These are phyloP conservation scores for Phlogophora meticulosa DNA, from an alignment of 2,888 invertebrate genomes.

Conservation along the genomic window DNA sequence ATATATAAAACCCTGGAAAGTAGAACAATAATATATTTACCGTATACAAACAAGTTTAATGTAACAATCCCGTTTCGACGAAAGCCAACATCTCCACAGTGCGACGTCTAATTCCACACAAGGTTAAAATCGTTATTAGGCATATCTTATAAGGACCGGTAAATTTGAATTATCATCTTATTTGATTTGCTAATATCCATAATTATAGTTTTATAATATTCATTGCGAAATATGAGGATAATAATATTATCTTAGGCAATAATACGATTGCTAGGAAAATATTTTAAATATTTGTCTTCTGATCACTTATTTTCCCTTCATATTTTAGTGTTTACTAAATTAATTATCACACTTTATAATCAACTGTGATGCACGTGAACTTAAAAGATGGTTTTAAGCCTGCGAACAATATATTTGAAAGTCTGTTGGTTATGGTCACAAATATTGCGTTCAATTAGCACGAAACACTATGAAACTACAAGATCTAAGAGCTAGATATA, in stretches of 20 bases:
- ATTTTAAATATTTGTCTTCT: constrained; percentile 18
- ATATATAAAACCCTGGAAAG: constrained; percentile 91
- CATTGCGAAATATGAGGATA: constrained; percentile 39
- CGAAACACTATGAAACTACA: background rate
- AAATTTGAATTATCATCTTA: constrained; percentile 27
- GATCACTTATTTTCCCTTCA: constrained; percentile 1
- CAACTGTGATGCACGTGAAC: background rate
- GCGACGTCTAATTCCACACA: constrained; percentile 23
- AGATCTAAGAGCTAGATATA: background rate
- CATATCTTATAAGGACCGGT: constrained; percentile 11
- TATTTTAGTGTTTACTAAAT: background rate
- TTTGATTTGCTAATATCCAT: constrained; percentile 25
- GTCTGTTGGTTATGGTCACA: background rate
- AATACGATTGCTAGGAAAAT: constrained; percentile 30
- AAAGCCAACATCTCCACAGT: background rate
- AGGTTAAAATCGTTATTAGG: constrained; percentile 21
- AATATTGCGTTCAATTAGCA: background rate
- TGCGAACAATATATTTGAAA: background rate
- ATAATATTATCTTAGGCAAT: constrained; percentile 21
- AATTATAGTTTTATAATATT: background rate
- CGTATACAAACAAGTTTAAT: constrained; percentile 42
- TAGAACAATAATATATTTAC: constrained; percentile 50
- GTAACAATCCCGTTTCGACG: constrained; percentile 20
- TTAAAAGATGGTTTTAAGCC: background rate
- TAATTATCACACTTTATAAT: background rate